Evolutionary conservation across 2,888 invertebrate species (phyloP).

Genomic region (Lagria hirta): DNA sequence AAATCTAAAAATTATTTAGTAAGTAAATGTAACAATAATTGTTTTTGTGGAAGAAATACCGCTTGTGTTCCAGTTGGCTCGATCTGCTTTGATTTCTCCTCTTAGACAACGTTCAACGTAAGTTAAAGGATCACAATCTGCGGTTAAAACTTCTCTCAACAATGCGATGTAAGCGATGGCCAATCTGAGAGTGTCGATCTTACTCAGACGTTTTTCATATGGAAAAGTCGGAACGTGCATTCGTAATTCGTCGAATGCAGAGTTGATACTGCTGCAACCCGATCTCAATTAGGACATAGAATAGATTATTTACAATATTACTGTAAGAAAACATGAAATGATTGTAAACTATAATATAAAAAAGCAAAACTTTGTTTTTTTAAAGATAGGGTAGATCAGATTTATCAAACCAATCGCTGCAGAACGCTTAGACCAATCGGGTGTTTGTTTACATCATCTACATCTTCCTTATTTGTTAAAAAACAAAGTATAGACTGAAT

Average conservation of each 20-base stretch:
- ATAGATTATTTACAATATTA: too few species aligned
- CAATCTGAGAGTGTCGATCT: slow-evolving; percentile 95
- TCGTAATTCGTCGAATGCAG: slow-evolving; percentile 96
- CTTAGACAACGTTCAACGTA: slow-evolving; percentile 91
- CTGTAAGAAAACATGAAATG: not conserved
- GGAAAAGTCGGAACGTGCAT: slow-evolving; percentile 99
- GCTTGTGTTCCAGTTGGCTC: slow-evolving; percentile 95
- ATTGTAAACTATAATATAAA: not conserved
- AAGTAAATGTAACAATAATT: slow-evolving; percentile 6
- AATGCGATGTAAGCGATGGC: slow-evolving; percentile 98
- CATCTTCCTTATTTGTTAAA: too few species aligned
- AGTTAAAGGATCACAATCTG: slow-evolving; percentile 87
- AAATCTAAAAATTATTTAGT: slow-evolving; percentile 89
- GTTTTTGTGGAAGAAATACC: slow-evolving; percentile 71
- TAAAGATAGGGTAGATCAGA: too few species aligned
- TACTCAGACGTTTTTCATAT: slow-evolving; percentile 96
- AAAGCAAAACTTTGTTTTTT: too few species aligned
- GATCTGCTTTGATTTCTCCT: slow-evolving; percentile 85
- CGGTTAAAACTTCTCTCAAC: slow-evolving; percentile 82
- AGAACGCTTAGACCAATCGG: too few species aligned
- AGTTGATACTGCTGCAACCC: slow-evolving; percentile 90
- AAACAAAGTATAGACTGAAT: too few species aligned
- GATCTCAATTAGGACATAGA: slow-evolving; percentile 33
- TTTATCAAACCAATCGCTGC: too few species aligned
- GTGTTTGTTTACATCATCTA: too few species aligned